These are phyloP conservation scores for Acropora tenuis DNA, from an alignment of 64 coral and sea anemone genomes.

Conservation along the genomic window DNA sequence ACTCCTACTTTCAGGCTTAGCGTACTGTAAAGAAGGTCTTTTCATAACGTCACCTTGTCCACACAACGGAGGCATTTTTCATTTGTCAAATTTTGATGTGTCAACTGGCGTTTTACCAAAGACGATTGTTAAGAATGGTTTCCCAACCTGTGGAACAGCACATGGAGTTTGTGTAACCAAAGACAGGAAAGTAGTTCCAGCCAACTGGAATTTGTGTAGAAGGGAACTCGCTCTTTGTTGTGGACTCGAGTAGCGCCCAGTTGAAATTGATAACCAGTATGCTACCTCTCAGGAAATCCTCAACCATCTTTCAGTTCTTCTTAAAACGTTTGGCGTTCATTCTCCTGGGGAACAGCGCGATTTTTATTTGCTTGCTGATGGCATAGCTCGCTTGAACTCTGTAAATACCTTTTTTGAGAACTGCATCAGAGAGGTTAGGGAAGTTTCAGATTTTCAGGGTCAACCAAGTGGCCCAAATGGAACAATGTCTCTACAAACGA, in stretches of 20 bases:
- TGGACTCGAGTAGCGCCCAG: no score
- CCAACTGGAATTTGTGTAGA: not conserved
- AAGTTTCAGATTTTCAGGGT: conserved; percentile 25
- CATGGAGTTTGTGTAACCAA: conserved; percentile 20
- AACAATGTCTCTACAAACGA: conserved; percentile 2
- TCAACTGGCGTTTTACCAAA: not conserved
- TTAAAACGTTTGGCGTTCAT: conserved; percentile 27
- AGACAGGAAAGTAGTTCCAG: not conserved
- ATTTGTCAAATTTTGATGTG: no score
- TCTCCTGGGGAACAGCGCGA: conserved; percentile 24
- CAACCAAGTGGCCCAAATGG: conserved; percentile 54
- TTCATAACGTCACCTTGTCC: no score
- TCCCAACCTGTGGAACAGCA: conserved; percentile 13
- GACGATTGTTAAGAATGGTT: conserved; percentile 2
- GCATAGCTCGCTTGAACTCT: not conserved
- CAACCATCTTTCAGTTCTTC: conserved; percentile 13
- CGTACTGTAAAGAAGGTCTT: no score
- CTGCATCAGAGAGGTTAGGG: conserved; percentile 18
- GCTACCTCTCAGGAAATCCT: not conserved
- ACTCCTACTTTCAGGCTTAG: no score
- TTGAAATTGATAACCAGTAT: no score
- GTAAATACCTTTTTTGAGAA: no score
- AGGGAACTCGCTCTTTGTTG: no score
- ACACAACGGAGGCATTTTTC: no score
- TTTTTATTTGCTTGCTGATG: conserved; percentile 19